These are phyloP conservation scores for Malacoraja senta DNA, from an alignment of 2,797 vertebrate genomes.

Conservation along the genomic window DNA sequence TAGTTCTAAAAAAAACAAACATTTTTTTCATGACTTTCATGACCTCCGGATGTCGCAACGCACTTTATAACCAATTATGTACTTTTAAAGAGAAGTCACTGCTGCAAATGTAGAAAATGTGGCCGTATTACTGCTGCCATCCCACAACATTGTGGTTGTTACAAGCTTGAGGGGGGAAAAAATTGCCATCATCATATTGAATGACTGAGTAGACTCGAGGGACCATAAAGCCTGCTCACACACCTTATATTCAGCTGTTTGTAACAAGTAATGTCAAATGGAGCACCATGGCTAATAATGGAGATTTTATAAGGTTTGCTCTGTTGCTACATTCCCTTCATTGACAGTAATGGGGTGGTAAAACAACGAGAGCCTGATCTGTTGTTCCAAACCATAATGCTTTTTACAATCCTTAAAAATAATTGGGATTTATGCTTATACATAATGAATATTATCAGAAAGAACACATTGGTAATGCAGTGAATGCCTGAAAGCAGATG, in stretches of 20 bases:
- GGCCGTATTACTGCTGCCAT: constrained; percentile 46
- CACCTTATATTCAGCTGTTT: too few relatives aligned
- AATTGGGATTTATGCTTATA: neutral
- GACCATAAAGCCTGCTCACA: too few relatives aligned
- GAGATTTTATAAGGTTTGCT: neutral
- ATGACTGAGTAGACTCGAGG: too few relatives aligned
- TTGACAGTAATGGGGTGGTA: constrained; percentile 46
- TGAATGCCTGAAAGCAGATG: neutral
- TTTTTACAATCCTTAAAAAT: neutral
- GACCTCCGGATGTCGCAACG: neutral
- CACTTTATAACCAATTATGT: neutral
- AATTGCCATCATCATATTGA: too few relatives aligned
- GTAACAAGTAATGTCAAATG: constrained; percentile 52
- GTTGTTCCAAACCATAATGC: constrained; percentile 12
- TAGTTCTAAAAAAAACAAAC: neutral
- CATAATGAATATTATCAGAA: neutral
- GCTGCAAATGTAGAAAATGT: neutral
- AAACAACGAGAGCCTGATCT: constrained; percentile 46
- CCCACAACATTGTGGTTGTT: constrained; percentile 49
- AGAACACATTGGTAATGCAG: neutral
- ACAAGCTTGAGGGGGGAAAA: constrained; percentile 41
- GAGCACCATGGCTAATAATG: constrained; percentile 50
- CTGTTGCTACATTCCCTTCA: neutral
- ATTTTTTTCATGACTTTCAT: neutral
- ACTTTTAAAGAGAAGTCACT: neutral